Conservation (phyloP, 1,140 invertebrate species). For the Bombyx mori region ASM3026992v2 NC_085110.1:17993501-17994000, state of each 20-base stretch:
- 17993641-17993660: conserved; percentile 55
- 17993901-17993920: conserved; percentile 59
- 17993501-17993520: conserved; percentile 39
- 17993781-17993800: conserved; percentile 50
- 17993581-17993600: conserved; percentile 38
- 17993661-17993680: conserved; percentile 60
- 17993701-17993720: conserved; percentile 52
- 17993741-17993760: conserved; percentile 46
- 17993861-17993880: conserved; percentile 49
- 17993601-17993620: conserved; percentile 61
- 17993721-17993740: conserved; percentile 39
- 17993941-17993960: conserved; percentile 67
- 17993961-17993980: conserved; percentile 68
- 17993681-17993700: conserved; percentile 43
- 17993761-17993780: conserved; percentile 55
- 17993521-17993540: conserved; percentile 45
- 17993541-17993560: conserved; percentile 48
- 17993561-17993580: conserved; percentile 30
- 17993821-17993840: conserved; percentile 53
- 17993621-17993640: conserved; percentile 65
- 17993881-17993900: conserved; percentile 58
- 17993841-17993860: conserved; percentile 60
- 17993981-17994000: conserved; percentile 62
- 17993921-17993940: conserved; percentile 54
- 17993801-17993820: conserved; percentile 48